Conservation (phyloP, 1,140 invertebrate species). For the Ephestia elutella region DNA sequence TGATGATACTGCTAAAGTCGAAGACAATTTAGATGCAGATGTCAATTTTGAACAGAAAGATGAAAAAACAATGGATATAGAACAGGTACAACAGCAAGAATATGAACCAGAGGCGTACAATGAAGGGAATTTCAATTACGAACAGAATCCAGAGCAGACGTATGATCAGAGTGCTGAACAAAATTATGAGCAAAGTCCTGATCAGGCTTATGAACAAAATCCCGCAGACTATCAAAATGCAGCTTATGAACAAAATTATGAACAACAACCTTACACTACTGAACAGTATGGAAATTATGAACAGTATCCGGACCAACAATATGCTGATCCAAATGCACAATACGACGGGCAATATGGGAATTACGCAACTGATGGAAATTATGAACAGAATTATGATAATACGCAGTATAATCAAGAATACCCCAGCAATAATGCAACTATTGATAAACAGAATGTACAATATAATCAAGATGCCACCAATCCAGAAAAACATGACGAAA, state of each 20-base stretch:
- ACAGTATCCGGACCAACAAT: slow-evolving; percentile 45
- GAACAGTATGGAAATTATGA: slow-evolving; percentile 51
- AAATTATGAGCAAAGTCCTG: slow-evolving; percentile 12
- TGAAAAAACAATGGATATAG: slow-evolving; percentile 26
- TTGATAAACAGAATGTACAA: background rate
- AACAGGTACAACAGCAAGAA: slow-evolving; percentile 29
- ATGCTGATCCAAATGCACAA: slow-evolving; percentile 35
- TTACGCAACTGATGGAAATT: slow-evolving; percentile 44
- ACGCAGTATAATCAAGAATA: slow-evolving; percentile 43
- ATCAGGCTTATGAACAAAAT: slow-evolving; percentile 19
- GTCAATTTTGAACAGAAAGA: slow-evolving; percentile 7
- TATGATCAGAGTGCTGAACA: slow-evolving; percentile 19
- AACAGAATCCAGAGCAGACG: slow-evolving; percentile 22
- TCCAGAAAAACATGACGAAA: slow-evolving; percentile 13
- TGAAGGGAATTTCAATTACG: slow-evolving; percentile 31
- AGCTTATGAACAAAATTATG: slow-evolving; percentile 32
- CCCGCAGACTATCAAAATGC: slow-evolving; percentile 22
- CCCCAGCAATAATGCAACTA: slow-evolving; percentile 27
- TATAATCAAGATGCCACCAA: slow-evolving; percentile 5
- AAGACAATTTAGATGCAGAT: background rate
- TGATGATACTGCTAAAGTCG: background rate
- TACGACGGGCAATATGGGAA: slow-evolving; percentile 49
- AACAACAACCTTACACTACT: slow-evolving; percentile 25
- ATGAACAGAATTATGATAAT: slow-evolving; percentile 43
- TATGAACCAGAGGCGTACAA: slow-evolving; percentile 17